Conservation (phyloP, 2,888 invertebrate genomes). For the Ectobius pallidus region DNA sequence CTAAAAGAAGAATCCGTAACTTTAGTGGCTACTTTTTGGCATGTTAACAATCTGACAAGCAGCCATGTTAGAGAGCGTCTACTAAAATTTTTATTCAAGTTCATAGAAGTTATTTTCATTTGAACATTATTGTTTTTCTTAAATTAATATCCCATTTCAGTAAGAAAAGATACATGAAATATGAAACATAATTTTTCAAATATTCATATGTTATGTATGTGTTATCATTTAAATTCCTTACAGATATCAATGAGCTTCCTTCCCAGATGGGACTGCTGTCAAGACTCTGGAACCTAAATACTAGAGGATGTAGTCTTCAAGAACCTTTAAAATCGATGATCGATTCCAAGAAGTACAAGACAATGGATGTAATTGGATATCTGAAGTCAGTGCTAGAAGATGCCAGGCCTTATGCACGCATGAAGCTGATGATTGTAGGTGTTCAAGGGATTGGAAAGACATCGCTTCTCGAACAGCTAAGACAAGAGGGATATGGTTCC, state of each 20-base stretch:
- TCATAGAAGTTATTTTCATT: too few relatives aligned
- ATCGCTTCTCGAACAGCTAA: conserved; percentile 83
- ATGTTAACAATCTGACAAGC: too few relatives aligned
- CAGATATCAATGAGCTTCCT: conserved; percentile 84
- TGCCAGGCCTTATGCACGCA: conserved; percentile 90
- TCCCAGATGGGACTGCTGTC: conserved; percentile 93
- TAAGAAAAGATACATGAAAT: too few relatives aligned
- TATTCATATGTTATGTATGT: too few relatives aligned
- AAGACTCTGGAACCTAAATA: conserved; percentile 95
- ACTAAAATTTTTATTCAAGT: too few relatives aligned
- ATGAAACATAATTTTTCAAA: too few relatives aligned
- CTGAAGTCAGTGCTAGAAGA: conserved; percentile 87
- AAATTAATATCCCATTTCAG: too few relatives aligned
- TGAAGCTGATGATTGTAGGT: conserved; percentile 97
- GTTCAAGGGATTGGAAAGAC: conserved; percentile 88
- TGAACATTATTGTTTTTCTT: too few relatives aligned
- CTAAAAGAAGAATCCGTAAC: too few relatives aligned
- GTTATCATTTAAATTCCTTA: too few relatives aligned
- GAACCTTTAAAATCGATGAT: conserved; percentile 92
- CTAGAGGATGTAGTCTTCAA: conserved; percentile 84
- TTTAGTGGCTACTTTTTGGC: too few relatives aligned
- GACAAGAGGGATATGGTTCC: conserved; percentile 82
- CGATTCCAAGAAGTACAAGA: conserved; percentile 90
- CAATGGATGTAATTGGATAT: conserved; percentile 93
- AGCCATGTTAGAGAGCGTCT: too few relatives aligned